Base-by-base conservation (phyloP, 2,888 invertebrate genomes). In the Diaphora mendica region DNA sequence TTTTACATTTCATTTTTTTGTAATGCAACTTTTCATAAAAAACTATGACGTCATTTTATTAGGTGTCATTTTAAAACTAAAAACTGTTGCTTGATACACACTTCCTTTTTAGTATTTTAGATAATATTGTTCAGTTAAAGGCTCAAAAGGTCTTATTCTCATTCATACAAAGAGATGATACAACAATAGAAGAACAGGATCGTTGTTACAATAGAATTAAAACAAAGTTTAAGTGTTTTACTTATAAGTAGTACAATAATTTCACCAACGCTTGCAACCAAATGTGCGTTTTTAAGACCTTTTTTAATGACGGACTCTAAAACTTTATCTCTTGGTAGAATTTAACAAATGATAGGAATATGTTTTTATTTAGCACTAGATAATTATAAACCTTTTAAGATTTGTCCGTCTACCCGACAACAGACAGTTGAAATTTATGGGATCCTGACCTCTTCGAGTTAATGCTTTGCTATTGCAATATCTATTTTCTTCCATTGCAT, bases 51-150 rank as follows among this genome's bases (percentile, higher is more conserved):
- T 67, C 30, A 48, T 67, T 26, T 15, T 15, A 30, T 9, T 30
- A 33, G 48, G 5, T 67, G 20, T 20, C 67, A 48, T 44, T 42
- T 67, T 59, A 70, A 70, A 59, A 70, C 62, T 26, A 62, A 26
- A 66, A 64, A 48, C 8, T 48, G 48, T 65, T 70, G 17, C 69
- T 59, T 11, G 35, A 65, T 30, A 33, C 23, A 26, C 11, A 51
- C 69, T 69, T 73, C 42, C 48, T 44, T 67, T 44, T 48, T 70
- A 62, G 26, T 35, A 39, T 20, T 59, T 73, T 65, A 70, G 70
- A 70, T 73, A 73, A 73, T 26, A 62, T 70, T 64, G 68, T 72
- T 23, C 35, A 68, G 30, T 68, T 48, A 44, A 23, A 55, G 23
- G 17, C 23, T 70, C 35, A 67, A 67, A 44, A 67, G 44, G 48